These are phyloP conservation scores for Sclerurus mexicanus DNA, from an alignment of 2,113 vertebrate species.

Conservation along the genomic window DNA sequence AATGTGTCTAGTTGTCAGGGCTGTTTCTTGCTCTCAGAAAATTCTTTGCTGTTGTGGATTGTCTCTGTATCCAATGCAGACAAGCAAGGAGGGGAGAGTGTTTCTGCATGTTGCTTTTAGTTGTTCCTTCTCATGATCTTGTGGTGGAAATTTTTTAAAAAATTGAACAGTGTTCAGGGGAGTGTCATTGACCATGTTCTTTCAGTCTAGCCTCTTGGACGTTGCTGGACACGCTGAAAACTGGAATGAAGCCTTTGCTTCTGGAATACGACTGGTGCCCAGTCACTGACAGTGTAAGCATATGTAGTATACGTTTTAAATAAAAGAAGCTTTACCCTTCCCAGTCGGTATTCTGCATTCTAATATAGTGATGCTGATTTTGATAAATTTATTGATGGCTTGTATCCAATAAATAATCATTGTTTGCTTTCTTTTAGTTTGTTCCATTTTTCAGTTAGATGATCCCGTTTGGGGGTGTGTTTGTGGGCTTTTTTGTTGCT, in stretches of 20 bases:
- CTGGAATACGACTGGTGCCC: rapidly evolving
- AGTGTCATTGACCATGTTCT: neutral
- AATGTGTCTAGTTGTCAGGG: neutral
- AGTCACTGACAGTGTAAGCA: neutral
- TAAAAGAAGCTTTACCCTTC: neutral
- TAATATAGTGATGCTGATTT: neutral
- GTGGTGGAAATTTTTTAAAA: neutral
- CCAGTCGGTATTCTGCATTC: neutral
- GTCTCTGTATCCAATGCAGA: too few relatives aligned
- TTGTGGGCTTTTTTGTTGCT: neutral
- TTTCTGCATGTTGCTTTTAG: neutral
- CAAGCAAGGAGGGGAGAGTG: neutral
- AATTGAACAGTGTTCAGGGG: neutral
- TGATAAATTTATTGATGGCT: neutral
- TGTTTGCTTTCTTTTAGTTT: neutral
- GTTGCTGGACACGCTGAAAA: neutral
- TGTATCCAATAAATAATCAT: neutral
- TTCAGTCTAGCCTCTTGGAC: neutral
- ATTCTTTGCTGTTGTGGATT: neutral
- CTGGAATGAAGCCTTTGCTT: neutral
- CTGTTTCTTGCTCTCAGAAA: neutral
- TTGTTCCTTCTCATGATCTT: neutral
- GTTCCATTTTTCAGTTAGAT: neutral
- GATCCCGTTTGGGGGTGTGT: too few relatives aligned
- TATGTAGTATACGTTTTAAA: neutral